Evolutionary conservation across 2,888 invertebrate species (phyloP).

Genomic region (Agrypnus murinus): DNA sequence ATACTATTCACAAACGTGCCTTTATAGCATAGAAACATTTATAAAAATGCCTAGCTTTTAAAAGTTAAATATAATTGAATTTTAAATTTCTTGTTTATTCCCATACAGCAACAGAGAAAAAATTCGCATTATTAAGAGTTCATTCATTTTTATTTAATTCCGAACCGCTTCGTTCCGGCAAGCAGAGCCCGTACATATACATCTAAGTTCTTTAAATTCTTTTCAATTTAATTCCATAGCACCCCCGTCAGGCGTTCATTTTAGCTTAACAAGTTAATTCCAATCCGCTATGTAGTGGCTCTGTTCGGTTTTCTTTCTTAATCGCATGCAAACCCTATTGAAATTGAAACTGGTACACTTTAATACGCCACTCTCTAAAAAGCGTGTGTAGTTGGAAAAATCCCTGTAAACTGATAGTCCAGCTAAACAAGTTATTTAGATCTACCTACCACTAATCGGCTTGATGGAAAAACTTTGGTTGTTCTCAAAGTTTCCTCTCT

Average conservation of each 20-base stretch:
- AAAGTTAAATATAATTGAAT: background rate
- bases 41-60: no score
- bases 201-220: conserved; percentile 60
- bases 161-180: conserved; percentile 37
- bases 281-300: conserved; percentile 60
- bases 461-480: background rate
- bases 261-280: conserved; percentile 66
- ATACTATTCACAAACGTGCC: no score
- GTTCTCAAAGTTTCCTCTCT: background rate
- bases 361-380: conserved; percentile 48
- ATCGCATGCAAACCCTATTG: conserved; percentile 41
- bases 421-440: conserved; percentile 35
- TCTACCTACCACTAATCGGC: conserved; percentile 15
- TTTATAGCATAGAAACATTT: no score
- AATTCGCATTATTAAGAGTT: conserved; percentile 33
- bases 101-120: conserved; percentile 9
- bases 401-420: conserved; percentile 48
- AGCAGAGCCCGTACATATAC: conserved; percentile 43
- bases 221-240: conserved; percentile 62
- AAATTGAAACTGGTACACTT: conserved; percentile 51
- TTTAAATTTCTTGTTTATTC: background rate
- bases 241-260: conserved; percentile 60
- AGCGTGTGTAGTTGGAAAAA: conserved; percentile 54
- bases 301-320: conserved; percentile 57
- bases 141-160: conserved; percentile 41